Evolutionary conservation across 2,888 invertebrate species (phyloP), one percentile per base, ranked within the genome.

Genomic region (Synanthedon formicaeformis): DNA sequence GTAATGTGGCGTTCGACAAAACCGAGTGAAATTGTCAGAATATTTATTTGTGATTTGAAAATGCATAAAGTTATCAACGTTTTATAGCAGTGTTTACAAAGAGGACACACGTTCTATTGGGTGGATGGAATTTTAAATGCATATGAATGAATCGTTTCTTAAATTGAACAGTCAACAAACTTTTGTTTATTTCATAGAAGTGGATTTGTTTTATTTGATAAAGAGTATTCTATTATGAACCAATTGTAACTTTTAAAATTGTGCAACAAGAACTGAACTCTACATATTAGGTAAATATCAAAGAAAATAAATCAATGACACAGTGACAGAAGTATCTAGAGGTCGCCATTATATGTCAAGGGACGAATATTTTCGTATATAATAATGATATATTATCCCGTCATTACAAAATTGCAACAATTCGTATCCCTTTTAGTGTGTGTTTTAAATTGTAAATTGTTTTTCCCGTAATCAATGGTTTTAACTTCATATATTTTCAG

Each of bases 151-250:
- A 80, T 79, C 75, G 73, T 73, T 74, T 78, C 80, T 76, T 71
- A 85, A 82, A 82, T 83, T 83, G 82, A 83, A 84, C 83, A 88
- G 86, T 87, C 88, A 88, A 88, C 88, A 88, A 88, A 88, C 84
- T 86, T 85, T 88, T 88, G 87, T 88, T 88, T 87, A 84, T 85
- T 84, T 78, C 77, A 77, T 73, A 79, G 69, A 69, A 82, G 81
- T 78, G 79, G 75, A 78, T 75, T 71, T 74, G 77, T 78, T 80
- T 75, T 73, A 78, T 81, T 75, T 75, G 73, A 68, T 65, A 66
- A 67, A 69, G 69, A 77, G 73, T 74, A 80, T 68, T 73, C 70
- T 78, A 86, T 80, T 87, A 86, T 87, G 86, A 79, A 73, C 81
- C 77, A 82, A 75, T 71, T 70, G 72, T 78, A 78, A 67, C 69